These are phyloP conservation scores for Macroteleia sp. DNA, from an alignment of 2,888 invertebrate species.

Conservation along the genomic window DNA sequence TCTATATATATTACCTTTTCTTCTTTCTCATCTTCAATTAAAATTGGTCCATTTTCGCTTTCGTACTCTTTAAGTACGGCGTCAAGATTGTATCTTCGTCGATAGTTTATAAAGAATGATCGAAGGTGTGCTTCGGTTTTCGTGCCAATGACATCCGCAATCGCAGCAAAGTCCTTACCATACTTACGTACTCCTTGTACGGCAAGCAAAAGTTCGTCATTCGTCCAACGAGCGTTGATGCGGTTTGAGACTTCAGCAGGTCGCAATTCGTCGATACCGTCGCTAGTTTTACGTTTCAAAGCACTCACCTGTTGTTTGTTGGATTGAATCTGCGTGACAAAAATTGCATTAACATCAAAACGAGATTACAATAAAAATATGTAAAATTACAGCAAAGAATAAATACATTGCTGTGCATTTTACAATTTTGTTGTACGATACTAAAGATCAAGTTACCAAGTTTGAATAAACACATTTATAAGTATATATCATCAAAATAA, in stretches of 20 bases:
- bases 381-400: no score
- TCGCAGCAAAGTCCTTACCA: slow-evolving; percentile 95
- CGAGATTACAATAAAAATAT: no score
- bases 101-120: slow-evolving; percentile 95
- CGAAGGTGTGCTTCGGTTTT: slow-evolving; percentile 97
- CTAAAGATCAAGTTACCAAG: no score
- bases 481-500: no score
- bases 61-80: slow-evolving; percentile 93
- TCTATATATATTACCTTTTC: slow-evolving; percentile 75
- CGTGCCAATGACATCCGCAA: slow-evolving; percentile 97
- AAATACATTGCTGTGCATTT: no score
- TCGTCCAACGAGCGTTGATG: slow-evolving; percentile 95
- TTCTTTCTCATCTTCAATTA: slow-evolving; percentile 84
- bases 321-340: slow-evolving; percentile 91
- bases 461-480: no score
- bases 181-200: slow-evolving; percentile 94
- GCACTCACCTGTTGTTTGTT: slow-evolving; percentile 96
- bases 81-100: slow-evolving; percentile 95
- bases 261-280: slow-evolving; percentile 87
- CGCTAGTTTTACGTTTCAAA: slow-evolving; percentile 90
- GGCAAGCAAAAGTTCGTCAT: slow-evolving; percentile 95
- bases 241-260: slow-evolving; percentile 88
- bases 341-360: no score
- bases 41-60: slow-evolving; percentile 88
- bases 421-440: no score